Conservation (phyloP, 1,140 invertebrate genomes). For the Platorchestia sp. region DNA sequence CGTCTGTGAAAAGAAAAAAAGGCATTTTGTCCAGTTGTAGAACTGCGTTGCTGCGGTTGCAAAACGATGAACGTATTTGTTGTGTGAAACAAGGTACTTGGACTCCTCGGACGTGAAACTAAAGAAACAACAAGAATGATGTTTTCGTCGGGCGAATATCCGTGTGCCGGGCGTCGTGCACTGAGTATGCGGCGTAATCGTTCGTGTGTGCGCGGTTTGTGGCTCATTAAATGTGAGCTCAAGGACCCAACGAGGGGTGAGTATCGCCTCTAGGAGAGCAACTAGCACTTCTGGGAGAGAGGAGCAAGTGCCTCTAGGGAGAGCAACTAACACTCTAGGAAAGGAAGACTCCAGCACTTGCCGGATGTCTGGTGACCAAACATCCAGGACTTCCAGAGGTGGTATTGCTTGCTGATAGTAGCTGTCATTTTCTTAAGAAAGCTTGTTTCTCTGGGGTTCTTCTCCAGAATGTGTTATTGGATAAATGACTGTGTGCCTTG, state of each 20-base stretch:
- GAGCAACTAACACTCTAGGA: neutral
- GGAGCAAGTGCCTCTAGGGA: neutral
- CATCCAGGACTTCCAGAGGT: neutral
- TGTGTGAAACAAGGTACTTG: too few species aligned
- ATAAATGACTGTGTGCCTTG: too few species aligned
- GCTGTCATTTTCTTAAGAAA: neutral
- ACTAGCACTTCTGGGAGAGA: neutral
- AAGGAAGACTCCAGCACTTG: too few species aligned
- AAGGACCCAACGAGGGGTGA: neutral
- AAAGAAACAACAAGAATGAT: neutral
- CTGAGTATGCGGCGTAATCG: neutral
- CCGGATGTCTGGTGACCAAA: neutral
- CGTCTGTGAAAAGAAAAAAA: too few species aligned
- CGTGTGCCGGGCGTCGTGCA: neutral
- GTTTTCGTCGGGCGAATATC: neutral
- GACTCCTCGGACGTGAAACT: neutral
- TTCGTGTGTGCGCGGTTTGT: neutral
- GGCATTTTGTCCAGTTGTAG: too few species aligned
- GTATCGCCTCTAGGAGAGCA: neutral
- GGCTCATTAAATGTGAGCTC: neutral
- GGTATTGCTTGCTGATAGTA: neutral
- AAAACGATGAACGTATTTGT: too few species aligned
- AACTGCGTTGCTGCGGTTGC: too few species aligned
- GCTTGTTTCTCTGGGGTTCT: neutral
- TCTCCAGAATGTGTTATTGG: neutral